These are phyloP conservation scores for Myiagra hebetior DNA, from an alignment of 2,113 vertebrate species.

Conservation along the genomic window DNA sequence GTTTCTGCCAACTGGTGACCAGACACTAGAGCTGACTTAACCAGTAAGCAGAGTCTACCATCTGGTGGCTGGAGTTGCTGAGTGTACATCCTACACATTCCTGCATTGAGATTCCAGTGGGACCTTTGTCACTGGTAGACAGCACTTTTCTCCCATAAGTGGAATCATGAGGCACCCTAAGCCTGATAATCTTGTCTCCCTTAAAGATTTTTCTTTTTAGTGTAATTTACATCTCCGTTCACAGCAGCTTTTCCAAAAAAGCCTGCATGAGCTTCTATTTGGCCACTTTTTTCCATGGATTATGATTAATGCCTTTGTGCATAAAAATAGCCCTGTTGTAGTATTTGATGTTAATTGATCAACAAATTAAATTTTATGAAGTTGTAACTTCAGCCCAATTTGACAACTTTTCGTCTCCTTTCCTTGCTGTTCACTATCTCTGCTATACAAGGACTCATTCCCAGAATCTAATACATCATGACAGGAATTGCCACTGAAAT, in stretches of 20 bases:
- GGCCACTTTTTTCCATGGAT: background rate
- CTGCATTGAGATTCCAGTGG: background rate
- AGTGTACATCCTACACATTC: constrained; percentile 32
- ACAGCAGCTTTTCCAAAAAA: background rate
- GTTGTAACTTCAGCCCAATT: background rate
- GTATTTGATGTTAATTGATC: background rate
- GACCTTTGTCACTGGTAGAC: background rate
- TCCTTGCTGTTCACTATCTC: background rate
- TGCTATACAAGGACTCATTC: background rate
- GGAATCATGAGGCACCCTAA: background rate
- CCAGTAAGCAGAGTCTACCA: constrained; percentile 72
- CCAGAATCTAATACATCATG: background rate
- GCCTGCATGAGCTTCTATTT: background rate
- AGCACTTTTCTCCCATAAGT: background rate
- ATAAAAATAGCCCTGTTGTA: background rate
- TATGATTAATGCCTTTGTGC: background rate
- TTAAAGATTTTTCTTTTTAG: background rate
- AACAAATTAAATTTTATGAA: background rate
- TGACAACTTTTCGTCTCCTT: background rate
- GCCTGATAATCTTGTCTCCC: background rate
- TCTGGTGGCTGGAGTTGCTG: constrained; percentile 66
- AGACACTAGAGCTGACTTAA: constrained; percentile 62
- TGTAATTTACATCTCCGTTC: background rate
- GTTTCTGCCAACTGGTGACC: constrained; percentile 70
- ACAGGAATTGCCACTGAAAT: background rate